Conservation (phyloP, 2,113 vertebrate genomes). For the Corydoras sp. region DNA sequence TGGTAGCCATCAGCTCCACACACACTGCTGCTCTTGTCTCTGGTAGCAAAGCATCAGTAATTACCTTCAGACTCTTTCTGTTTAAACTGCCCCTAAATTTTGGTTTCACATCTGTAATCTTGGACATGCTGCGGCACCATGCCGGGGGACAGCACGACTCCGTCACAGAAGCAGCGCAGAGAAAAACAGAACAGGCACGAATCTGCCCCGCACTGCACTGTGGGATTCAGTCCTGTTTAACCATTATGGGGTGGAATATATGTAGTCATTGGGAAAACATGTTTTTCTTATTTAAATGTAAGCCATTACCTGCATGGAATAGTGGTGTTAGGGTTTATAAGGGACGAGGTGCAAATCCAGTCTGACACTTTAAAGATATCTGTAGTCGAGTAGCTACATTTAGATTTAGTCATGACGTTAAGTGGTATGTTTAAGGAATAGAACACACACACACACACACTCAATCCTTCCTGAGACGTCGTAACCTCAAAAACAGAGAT, state of each 20-base stretch:
- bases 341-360: background rate
- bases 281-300: background rate
- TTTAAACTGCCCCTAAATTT: conserved; percentile 24
- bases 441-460: no score
- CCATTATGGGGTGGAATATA: conserved; percentile 1
- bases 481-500: no score
- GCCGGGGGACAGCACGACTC: conserved; percentile 21
- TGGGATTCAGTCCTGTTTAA: background rate
- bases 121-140: conserved; percentile 17
- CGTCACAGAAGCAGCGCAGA: conserved; percentile 20
- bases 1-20: conserved; percentile 33
- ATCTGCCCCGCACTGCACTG: background rate
- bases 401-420: no score
- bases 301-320: background rate
- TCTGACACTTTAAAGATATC: background rate
- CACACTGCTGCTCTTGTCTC: conserved; percentile 22
- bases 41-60: conserved; percentile 21
- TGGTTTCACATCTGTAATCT: conserved; percentile 41
- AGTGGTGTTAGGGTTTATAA: background rate
- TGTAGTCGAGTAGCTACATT: no score
- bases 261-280: conserved; percentile 8
- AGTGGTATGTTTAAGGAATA: no score
- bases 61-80: conserved; percentile 9
- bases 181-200: conserved; percentile 4
- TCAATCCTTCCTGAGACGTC: no score